Base-by-base conservation (phyloP, 2,113 vertebrate species). In the Cyprinodon brontotheroides region DNA sequence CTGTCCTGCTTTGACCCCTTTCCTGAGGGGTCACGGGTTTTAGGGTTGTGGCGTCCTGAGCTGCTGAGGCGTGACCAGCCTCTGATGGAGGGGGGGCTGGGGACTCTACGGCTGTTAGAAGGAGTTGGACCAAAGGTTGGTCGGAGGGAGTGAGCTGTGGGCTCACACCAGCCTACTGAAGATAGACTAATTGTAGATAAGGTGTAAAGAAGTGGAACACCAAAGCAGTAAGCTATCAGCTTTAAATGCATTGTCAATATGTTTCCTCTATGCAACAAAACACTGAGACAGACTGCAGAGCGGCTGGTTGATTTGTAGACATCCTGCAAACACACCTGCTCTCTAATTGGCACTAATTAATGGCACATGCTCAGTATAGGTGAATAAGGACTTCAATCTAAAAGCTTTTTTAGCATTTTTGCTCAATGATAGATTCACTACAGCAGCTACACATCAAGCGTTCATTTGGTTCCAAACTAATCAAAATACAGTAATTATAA, bases 201-300 rank as follows among this genome's bases (percentile, higher is more conserved):
- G 64, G 75, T 60, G 83, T 20, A 79, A 53, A 89, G 9, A 17
- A 87, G 37, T 36, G 83, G 61, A 37, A 77, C 68, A 40, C 78
- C 61, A 45, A 73, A 1, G 50, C 43, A 20, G 60, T 22, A 13
- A 48, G 53, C 29, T 10, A 62, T 88, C 2, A 20, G 71, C 63
- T 83, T 89, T 1, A 84, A 74, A 84, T 75, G 38, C 91, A 91
- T 92, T 2, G 22, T 65, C 37, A 70, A 22, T 8, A 37, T 41
- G 6, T 75, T 82, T 13, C 84, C 15, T 86, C 6, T 62, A 36
- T 7, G 79, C 65, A 57, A 38, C 65, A 43, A 75, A 65, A 70
- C 77, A 76, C 78, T n/a, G 62, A 64, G 68, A 40, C 60, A 0
- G 80, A 14, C 0, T 0, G 4, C 38, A 0, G 0, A 0, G 4